A percentile compares a stretch with the other conserved stretches of the same genome.
Conservation (phyloP, 2,888 invertebrate genomes). For the Himalopsyche anomala region DNA sequence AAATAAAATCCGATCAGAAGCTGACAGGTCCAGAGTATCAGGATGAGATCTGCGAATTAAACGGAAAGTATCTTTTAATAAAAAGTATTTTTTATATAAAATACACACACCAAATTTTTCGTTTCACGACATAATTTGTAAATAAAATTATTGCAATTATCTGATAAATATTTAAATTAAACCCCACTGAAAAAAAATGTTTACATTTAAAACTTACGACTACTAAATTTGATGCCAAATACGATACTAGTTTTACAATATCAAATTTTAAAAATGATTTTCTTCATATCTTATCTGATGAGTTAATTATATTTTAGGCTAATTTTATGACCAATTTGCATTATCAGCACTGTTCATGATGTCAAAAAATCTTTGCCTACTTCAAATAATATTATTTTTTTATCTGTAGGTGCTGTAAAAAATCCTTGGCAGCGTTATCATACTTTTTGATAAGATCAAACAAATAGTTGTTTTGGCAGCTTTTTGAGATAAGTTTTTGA, state of each 20-base stretch:
- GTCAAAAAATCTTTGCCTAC: background rate
- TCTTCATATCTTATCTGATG: background rate
- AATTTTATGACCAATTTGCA: conserved; percentile 7
- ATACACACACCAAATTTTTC: too few relatives aligned
- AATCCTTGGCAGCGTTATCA: conserved; percentile 18
- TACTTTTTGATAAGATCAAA: conserved; percentile 7
- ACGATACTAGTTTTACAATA: background rate
- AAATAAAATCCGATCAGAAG: background rate
- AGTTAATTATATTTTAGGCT: background rate
- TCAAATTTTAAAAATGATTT: background rate
- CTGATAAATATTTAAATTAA: too few relatives aligned
- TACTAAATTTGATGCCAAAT: conserved; percentile 21
- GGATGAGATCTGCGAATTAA: conserved; percentile 19
- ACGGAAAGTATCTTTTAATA: background rate
- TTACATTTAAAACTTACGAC: background rate
- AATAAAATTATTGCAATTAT: too few relatives aligned
- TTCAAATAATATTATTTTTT: background rate
- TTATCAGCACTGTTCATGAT: background rate
- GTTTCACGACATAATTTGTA: too few relatives aligned
- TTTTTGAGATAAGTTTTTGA: conserved; percentile 3
- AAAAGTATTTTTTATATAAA: too few relatives aligned
- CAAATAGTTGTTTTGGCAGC: conserved; percentile 27
- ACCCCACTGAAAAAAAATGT: too few relatives aligned
- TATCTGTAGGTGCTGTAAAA: background rate
- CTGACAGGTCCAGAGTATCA: conserved; percentile 2